Conservation (phyloP, 2,888 invertebrate genomes). For the Danaus chrysippus region DNA sequence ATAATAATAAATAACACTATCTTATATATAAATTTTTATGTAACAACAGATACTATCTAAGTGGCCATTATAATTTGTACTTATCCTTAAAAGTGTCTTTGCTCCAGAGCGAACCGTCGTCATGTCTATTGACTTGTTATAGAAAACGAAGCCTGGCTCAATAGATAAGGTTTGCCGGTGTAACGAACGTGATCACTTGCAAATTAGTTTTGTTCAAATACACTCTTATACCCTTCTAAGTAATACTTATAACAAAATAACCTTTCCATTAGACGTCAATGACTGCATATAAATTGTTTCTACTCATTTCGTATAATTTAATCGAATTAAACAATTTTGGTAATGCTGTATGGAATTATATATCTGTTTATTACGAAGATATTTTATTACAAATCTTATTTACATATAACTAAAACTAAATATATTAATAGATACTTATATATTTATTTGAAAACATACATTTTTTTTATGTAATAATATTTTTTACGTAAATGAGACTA, state of each 20-base stretch:
- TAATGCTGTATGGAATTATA: no score
- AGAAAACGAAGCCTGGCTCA: background rate
- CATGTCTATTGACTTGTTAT: background rate
- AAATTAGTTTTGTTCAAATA: background rate
- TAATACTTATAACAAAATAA: no score
- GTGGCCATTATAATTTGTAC: background rate
- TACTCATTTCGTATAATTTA: no score
- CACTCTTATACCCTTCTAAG: background rate
- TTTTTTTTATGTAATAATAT: background rate
- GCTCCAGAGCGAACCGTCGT: background rate
- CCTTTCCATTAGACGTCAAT: no score
- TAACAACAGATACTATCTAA: background rate
- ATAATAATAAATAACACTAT: background rate
- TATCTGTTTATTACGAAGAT: no score
- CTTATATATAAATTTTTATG: no score
- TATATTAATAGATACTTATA: no score
- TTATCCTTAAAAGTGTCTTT: background rate
- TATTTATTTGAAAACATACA: background rate
- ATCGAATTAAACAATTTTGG: no score
- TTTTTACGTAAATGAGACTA: background rate
- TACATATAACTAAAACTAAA: no score
- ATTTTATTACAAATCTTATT: no score
- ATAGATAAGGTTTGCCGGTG: background rate
- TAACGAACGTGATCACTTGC: background rate
- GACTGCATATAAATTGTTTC: no score